phyloP scores from a whole-genome alignment of 2,113 vertebrate genomes.

The Hippoglossus stenolepis region DNA sequence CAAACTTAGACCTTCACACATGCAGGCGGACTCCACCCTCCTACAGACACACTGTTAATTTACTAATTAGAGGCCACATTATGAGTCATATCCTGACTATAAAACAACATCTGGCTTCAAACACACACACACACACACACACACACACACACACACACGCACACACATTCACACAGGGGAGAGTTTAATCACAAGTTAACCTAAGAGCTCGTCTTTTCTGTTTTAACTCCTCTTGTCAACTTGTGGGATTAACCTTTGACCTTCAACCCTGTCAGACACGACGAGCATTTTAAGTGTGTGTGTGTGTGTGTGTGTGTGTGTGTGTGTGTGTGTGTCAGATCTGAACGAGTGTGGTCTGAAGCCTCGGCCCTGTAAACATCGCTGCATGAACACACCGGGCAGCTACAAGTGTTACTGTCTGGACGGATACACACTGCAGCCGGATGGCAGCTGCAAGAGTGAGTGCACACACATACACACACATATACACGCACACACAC shows the following conservation, averaged over 20 bases:
- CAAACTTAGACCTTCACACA: constrained; percentile 20
- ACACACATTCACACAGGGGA: neutral
- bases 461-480: constrained; percentile 72
- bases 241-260: no score
- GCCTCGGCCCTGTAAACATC: constrained; percentile 92
- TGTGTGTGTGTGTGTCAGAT: constrained; percentile 80
- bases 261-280: no score
- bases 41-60: constrained; percentile 23
- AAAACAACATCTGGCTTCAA: constrained; percentile 51
- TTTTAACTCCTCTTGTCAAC: no score
- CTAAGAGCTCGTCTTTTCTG: no score
- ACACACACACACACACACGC: neutral
- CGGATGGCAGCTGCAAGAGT: constrained; percentile 90
- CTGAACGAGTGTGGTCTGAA: constrained; percentile 94
- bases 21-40: neutral
- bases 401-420: constrained; percentile 96
- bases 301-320: neutral
- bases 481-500: neutral
- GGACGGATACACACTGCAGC: constrained; percentile 86
- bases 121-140: neutral
- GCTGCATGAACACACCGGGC: constrained; percentile 94
- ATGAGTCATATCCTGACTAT: constrained; percentile 68
- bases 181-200: neutral
- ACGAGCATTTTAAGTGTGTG: no score
- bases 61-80: constrained; percentile 59